A percentile compares a stretch with the other conserved stretches of the same genome.
Conservation (phyloP, 2,888 invertebrate species). For the Tenodera sinensis region DNA sequence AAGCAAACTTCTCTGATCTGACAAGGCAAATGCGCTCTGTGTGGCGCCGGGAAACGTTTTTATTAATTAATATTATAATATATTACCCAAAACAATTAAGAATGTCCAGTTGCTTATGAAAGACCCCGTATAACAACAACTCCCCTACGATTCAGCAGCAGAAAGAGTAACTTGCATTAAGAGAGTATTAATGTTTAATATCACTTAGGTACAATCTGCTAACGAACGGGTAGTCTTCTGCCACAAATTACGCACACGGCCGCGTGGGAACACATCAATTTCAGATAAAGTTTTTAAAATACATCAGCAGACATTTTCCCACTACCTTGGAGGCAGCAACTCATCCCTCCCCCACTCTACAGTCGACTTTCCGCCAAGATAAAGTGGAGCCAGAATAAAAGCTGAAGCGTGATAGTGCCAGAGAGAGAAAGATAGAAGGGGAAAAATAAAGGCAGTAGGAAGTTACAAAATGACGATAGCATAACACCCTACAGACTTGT, state of each 20-base stretch:
- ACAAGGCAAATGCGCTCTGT: no score
- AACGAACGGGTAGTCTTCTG: neutral
- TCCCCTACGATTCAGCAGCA: no score
- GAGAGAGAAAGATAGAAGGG: neutral
- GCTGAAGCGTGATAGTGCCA: neutral
- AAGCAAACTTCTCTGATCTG: no score
- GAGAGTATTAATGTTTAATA: no score
- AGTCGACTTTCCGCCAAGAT: neutral
- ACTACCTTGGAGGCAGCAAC: neutral
- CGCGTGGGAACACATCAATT: neutral
- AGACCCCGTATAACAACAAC: no score
- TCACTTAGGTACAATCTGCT: no score
- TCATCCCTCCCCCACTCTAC: neutral
- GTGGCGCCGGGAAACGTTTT: no score
- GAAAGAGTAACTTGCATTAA: no score
- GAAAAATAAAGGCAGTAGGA: neutral
- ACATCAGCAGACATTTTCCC: neutral
- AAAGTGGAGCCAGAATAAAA: neutral
- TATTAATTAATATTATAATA: no score
- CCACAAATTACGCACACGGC: neutral
- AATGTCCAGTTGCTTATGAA: no score
- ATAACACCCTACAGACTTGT: neutral
- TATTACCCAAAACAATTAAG: no score
- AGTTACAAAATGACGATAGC: neutral
- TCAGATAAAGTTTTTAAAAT: neutral